Evolutionary conservation across 2,113 vertebrate species (phyloP).

Genomic region (Actenoides hombroni): DNA sequence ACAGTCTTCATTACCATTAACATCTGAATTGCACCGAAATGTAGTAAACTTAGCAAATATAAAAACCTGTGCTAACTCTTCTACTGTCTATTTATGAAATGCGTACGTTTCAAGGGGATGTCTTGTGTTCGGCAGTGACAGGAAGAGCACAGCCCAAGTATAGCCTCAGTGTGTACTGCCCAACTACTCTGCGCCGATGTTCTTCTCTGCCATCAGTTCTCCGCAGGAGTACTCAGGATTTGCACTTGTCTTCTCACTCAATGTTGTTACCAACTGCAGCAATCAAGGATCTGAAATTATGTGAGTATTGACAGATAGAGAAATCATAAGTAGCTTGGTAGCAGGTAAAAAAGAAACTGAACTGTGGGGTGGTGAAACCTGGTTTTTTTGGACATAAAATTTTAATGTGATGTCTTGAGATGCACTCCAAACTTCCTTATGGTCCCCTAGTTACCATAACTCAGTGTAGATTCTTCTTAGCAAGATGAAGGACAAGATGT

Average conservation of each 20-base stretch:
- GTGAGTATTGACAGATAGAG: background rate
- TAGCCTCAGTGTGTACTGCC: background rate
- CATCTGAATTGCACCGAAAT: background rate
- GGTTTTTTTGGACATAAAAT: background rate
- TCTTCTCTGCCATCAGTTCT: background rate
- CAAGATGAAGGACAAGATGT: background rate
- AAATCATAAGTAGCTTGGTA: background rate
- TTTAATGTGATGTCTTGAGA: background rate
- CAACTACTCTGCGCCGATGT: rapidly evolving
- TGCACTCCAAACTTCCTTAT: background rate
- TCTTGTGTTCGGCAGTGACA: background rate
- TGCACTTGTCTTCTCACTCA: background rate
- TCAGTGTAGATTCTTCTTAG: background rate
- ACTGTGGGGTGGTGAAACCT: background rate
- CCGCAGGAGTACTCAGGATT: background rate
- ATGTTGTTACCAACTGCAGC: background rate
- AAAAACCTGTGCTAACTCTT: background rate
- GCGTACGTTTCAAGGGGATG: background rate
- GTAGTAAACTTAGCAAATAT: background rate
- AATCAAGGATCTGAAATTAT: background rate
- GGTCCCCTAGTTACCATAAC: background rate
- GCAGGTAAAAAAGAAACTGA: background rate
- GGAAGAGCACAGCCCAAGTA: background rate
- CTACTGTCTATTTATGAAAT: background rate
- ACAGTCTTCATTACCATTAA: background rate